Evolutionary conservation across 1,140 invertebrate genomes (phyloP), one percentile per base, ranked within the genome.

Genomic region (Brachionus asplanchnoidis): DNA sequence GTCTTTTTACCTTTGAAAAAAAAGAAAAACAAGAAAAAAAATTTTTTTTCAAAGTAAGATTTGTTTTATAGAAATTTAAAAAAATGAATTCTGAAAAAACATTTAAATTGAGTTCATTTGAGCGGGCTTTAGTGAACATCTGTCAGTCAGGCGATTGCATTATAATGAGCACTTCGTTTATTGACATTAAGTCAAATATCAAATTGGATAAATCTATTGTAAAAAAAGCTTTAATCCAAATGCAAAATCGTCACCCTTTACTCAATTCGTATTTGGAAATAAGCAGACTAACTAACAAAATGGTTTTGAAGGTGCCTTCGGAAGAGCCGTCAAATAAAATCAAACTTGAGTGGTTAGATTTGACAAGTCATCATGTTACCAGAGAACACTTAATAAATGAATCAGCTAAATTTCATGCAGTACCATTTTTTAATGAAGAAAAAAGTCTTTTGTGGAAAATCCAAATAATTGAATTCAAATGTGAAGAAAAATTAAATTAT

Each of bases 211-310:
- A 66, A 66, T 26, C 20, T 11, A 28, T 23, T 1, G 60, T 66
- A 9, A 28, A 9, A 26, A 66, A 26, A 66, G 60, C 60, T 66
- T 32, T 66, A 66, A 32, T 66, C 28, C 28, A 23, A 12, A 66
- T 77, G 73, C 73, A 77, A 50, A 42, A 50, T 9, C 23, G 77
- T 9, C 77, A 79, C 26, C 77, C 77, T 12, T 50, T 79, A 12
- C 32, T 79, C 12, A 53, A 60, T 40, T 23, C 40, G 8, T 36
- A 79, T 53, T 60, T 79, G 42, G 26, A 79, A 32, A 79, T 8
- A 14, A 44, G 4, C 23, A n/a, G 36, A 9, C 6, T 32, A 26
- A 60, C 3, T 26, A 60, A 79, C 17, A 28, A 53, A 36, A 50
- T 79, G 17, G 28, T 1, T 53, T 46, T 79, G 4, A 60, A 79